Evolutionary conservation across 37 sponge, comb jelly and placozoan genomes (phyloP), one percentile per base, ranked within the genome.

Genomic region (Eunapius fragilis): DNA sequence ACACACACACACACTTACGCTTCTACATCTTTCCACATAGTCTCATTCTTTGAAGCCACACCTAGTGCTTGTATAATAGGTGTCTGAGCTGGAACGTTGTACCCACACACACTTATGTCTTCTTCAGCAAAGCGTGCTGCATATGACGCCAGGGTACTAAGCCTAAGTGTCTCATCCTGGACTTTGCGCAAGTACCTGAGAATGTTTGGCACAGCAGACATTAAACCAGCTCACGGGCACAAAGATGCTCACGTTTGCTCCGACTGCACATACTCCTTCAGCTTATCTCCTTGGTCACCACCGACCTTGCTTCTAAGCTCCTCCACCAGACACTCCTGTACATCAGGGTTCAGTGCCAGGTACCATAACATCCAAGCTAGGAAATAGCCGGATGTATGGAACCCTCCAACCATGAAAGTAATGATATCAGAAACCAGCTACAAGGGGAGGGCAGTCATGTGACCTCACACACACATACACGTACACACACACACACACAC

Each of bases 21-120:
- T 11, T 58, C 58, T 6, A 90, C 89, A 23, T 97, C 85, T 19
- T 90, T 58, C 89, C 94, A 97, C 31, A 81, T 10, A 13, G 83
- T 86, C 19, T 38, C 50, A 68, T 95, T 87, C 80, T 89, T 86
- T 2, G 88, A 78, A 41, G 79, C 86, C 31, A 97, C 98, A 22
- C 98, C 98, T 32, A 97, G 86, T 25, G 98, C 95, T 47, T 91
- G 85, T 37, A 97, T 86, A n/a, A 97, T 91, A 30, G 98, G 94
- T 28, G 98, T 93, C 67, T 78, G 87, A 6, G 85, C 87, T 24
- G 95, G 92, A 17, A 97, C 72, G 17, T 34, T 32, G 79, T 93
- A 89, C 11, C 92, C 98, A 22, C 84, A 87, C 30, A 97, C 87
- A 0, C 19, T 45, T 3, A 89, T 85, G 67, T 95, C 96, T 31